Base-by-base conservation (phyloP, 2,797 vertebrate species). In the Serranus cabrilla region DNA sequence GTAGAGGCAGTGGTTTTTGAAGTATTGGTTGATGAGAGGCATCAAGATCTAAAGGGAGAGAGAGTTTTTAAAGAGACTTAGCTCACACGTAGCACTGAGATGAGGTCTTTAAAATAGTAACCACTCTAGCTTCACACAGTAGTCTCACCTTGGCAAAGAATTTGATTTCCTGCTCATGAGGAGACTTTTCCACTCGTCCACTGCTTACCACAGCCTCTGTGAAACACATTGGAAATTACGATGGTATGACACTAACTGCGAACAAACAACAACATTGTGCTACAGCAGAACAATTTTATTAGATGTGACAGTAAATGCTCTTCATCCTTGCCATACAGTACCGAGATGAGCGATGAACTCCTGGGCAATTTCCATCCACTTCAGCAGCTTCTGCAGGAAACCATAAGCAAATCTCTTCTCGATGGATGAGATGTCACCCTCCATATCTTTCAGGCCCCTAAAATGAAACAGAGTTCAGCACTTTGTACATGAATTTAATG, bases 391-490 rank as follows among this genome's bases (percentile, higher is more conserved):
- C 92, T 98, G 97, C 77, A 99, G 95, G 93, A 98, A 98, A 23
- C 97, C 97, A 12, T 97, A 98, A 0, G 97, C 96, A 69, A 98
- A 99, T 20, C 97, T 95, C 85, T 99, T 99, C 92, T 99, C 97
- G 4, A 98, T 98, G 80, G 97, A 99, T 1, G 97, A 98, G 1
- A 97, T 97, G 87, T 99, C 97, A 50, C 96, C 91, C 80, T 99
- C 97, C 97, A 98, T 99, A 71, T 99, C 97, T 86, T 98, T 98
- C 78, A 98, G 84, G n/a, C 97, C 97, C 88, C 97, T 99, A 79
- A 11, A 70, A n/a, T 59, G 1, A 83, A 71, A 65, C 13, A 79
- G 16, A 74, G 11, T 27, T 37, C 3, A 60, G 73, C 11, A 47
- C 7, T 72, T 47, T 25, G 54, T 12, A 13, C 18, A 66, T 57